Evolutionary conservation across 2,797 vertebrate species (phyloP).

Genomic region (Crenichthys baileyi): DNA sequence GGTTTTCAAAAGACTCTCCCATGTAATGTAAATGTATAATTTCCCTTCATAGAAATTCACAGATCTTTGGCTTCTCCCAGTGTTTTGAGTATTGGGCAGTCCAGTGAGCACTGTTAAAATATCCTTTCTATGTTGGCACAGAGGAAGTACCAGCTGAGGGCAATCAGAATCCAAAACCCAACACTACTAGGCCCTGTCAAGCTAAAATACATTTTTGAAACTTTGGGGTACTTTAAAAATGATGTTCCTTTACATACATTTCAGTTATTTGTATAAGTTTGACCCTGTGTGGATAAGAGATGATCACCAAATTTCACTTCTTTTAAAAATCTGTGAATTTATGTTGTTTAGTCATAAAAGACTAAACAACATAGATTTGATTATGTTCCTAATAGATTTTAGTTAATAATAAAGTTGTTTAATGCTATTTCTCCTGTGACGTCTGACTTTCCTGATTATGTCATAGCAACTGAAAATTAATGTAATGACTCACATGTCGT

Average conservation of each 20-base stretch:
- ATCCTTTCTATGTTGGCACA: background rate
- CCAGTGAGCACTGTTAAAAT: background rate
- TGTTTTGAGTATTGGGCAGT: background rate
- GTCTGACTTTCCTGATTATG: no score
- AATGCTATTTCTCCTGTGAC: no score
- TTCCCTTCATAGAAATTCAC: background rate
- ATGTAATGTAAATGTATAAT: background rate
- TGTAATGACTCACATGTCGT: no score
- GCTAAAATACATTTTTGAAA: background rate
- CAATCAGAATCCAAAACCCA: background rate
- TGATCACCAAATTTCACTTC: background rate
- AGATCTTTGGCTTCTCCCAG: background rate
- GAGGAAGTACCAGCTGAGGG: background rate
- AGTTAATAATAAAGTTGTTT: background rate
- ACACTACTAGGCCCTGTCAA: background rate
- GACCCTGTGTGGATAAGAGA: background rate
- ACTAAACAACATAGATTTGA: no score
- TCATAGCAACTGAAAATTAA: no score
- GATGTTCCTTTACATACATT: background rate
- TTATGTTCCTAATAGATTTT: background rate
- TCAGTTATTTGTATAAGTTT: no score
- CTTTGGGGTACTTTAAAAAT: background rate
- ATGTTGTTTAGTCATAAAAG: background rate
- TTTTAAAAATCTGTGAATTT: no score
- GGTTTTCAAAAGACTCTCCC: background rate